phyloP scores from a whole-genome alignment of 2,113 vertebrate genomes.

The Pomatostomus ruficeps region DNA sequence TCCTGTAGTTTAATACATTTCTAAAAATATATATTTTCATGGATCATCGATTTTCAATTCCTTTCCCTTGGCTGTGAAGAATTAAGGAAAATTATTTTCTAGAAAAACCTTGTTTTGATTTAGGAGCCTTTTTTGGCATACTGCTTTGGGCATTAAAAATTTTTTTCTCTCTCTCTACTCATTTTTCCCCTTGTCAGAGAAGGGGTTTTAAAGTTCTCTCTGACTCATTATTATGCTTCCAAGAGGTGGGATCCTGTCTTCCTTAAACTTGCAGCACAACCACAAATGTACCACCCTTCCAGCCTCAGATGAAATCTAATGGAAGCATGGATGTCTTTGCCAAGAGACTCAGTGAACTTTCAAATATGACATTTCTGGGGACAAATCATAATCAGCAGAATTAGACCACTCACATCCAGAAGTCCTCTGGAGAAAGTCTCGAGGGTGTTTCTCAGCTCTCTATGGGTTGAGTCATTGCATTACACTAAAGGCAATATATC shows the following conservation, averaged over 20 bases:
- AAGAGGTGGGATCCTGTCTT: neutral
- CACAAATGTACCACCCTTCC: neutral
- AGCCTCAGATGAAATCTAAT: neutral
- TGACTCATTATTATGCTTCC: neutral
- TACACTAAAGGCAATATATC: neutral
- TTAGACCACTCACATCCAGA: neutral
- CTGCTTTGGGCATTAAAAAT: neutral
- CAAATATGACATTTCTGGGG: constrained; percentile 31
- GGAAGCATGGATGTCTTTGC: neutral
- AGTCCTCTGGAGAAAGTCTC: neutral
- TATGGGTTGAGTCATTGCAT: neutral
- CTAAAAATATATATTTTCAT: neutral
- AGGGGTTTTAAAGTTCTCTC: neutral
- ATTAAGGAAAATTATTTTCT: neutral
- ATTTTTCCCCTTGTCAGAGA: neutral
- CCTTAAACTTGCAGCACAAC: neutral
- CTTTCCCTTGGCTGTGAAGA: neutral
- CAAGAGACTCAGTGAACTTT: constrained; percentile 34
- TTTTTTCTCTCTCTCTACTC: neutral
- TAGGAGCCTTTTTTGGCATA: neutral
- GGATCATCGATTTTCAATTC: constrained; percentile 9
- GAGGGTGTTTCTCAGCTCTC: neutral
- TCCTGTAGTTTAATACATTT: neutral
- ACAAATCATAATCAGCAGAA: neutral
- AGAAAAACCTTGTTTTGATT: neutral